These are phyloP conservation scores for Hydropsyche betteni DNA, from an alignment of 2,888 invertebrate genomes.

Conservation along the genomic window DNA sequence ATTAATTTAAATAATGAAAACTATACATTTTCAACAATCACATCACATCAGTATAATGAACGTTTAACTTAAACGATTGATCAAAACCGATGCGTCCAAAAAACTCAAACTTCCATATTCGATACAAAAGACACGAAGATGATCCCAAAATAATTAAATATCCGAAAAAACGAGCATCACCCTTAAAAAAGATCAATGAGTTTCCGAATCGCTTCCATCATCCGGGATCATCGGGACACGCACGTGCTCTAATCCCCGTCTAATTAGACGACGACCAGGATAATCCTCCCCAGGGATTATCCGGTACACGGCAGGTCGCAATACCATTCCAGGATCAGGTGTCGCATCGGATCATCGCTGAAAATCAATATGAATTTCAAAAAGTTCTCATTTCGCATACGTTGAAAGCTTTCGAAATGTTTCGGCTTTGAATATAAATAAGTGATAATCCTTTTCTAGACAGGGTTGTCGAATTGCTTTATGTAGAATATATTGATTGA, in stretches of 20 bases:
- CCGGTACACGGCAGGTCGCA: neutral
- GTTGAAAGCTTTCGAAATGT: too few relatives aligned
- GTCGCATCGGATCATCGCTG: neutral
- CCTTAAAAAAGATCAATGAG: neutral
- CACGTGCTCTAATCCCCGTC: slow-evolving; percentile 36
- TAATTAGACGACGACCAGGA: slow-evolving; percentile 6
- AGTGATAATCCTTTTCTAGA: neutral
- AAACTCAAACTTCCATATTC: neutral
- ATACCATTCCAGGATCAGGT: slow-evolving; percentile 8
- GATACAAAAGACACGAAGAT: neutral
- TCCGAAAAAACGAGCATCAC: neutral
- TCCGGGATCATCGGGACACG: neutral
- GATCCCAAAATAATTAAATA: slow-evolving; percentile 15
- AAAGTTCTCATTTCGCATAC: neutral
- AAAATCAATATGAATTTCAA: neutral
- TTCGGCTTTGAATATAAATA: slow-evolving; percentile 14
- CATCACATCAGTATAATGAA: too few relatives aligned
- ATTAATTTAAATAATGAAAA: too few relatives aligned
- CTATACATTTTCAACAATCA: too few relatives aligned
- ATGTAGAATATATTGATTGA: too few relatives aligned
- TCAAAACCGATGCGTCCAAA: neutral
- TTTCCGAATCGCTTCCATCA: neutral
- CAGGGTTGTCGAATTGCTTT: too few relatives aligned
- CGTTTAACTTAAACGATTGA: too few relatives aligned
- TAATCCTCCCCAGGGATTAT: slow-evolving; percentile 22